Conservation (phyloP, 2,113 vertebrate species). For the Cavia aperea region DNA sequence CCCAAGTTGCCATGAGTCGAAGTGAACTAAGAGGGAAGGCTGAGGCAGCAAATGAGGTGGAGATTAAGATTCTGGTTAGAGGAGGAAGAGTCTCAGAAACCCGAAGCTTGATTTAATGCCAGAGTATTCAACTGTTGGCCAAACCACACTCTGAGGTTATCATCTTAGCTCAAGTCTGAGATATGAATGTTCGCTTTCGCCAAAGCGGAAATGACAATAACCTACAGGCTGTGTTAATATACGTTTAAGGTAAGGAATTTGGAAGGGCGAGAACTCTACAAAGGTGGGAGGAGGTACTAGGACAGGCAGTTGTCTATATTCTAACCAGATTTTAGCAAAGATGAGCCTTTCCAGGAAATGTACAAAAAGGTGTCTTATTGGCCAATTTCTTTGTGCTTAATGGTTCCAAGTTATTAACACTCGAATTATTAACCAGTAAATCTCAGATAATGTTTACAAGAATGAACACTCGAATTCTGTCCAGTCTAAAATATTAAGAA, state of each 20-base stretch:
- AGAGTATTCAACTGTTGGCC: constrained; percentile 21
- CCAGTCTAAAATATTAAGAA: neutral
- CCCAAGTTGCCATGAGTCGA: constrained; percentile 36
- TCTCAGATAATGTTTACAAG: constrained; percentile 1
- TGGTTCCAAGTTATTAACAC: neutral
- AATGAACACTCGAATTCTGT: neutral
- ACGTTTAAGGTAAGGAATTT: constrained; percentile 6
- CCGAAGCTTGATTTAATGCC: constrained; percentile 41
- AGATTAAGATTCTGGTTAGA: constrained; percentile 52
- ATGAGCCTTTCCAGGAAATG: neutral
- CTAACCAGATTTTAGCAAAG: neutral
- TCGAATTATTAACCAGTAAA: neutral
- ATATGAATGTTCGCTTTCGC: neutral
- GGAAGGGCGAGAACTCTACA: neutral
- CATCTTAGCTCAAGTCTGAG: constrained; percentile 38
- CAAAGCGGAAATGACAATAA: neutral
- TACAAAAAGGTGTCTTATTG: neutral
- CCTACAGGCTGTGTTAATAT: neutral
- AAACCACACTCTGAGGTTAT: constrained; percentile 36
- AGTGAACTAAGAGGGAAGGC: constrained; percentile 12
- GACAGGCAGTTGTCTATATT: neutral
- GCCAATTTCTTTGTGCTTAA: neutral
- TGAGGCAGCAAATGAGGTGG: constrained; percentile 6
- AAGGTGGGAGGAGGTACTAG: neutral
- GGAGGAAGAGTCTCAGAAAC: constrained; percentile 21